These are phyloP conservation scores for Chromobotia macracanthus DNA, from an alignment of 2,797 vertebrate genomes.

Conservation along the genomic window DNA sequence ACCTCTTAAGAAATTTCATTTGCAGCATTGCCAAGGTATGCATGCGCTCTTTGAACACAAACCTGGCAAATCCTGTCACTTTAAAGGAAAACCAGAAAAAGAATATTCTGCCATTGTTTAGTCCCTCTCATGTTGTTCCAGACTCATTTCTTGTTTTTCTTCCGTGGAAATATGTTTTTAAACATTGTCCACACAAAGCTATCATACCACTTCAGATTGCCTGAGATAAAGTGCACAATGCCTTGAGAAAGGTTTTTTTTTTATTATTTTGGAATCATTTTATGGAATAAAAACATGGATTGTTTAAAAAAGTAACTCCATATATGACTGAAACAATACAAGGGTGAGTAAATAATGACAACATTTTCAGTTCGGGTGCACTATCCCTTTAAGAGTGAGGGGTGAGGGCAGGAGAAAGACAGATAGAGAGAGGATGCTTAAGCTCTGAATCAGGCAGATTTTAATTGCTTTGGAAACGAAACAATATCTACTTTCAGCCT, in stretches of 20 bases:
- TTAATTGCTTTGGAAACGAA: slow-evolving; percentile 37
- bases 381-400: neutral
- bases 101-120: neutral
- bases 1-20: slow-evolving; percentile 32
- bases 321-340: no score
- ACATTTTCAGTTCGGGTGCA: neutral
- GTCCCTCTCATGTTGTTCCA: neutral
- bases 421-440: slow-evolving; percentile 25
- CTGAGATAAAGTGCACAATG: no score
- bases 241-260: no score
- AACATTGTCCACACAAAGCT: no score
- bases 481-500: slow-evolving; percentile 39
- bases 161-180: no score
- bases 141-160: no score
- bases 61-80: slow-evolving; percentile 13
- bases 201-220: no score
- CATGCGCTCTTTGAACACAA: slow-evolving; percentile 14
- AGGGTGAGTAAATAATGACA: neutral
- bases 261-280: no score
- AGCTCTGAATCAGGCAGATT: slow-evolving; percentile 31
- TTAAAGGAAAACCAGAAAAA: neutral
- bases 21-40: slow-evolving; percentile 15
- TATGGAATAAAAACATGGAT: no score
- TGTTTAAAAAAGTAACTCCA: no score
- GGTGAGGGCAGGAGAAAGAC: neutral